Evolutionary conservation across 1,140 invertebrate species (phyloP), one percentile per base, ranked within the genome.

Genomic region (Asbolus verrucosus): DNA sequence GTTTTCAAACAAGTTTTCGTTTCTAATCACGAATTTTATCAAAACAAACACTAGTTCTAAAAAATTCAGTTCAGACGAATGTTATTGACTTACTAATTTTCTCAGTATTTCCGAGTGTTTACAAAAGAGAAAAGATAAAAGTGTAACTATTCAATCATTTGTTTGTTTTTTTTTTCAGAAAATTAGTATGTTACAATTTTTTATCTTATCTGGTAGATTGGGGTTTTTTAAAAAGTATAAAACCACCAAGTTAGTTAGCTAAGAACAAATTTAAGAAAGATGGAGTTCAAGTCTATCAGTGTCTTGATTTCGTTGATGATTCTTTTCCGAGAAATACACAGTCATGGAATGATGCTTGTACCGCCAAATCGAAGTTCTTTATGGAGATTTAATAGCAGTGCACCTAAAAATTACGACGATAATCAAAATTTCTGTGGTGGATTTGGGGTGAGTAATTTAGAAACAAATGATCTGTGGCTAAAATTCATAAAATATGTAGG

Each of bases 391-490:
- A 85, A 88, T 14, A 82, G 82, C 33, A 73, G 82, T 0, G 86
- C 87, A 1, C 84, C 86, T 0, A 69, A 72, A 0, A 89, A 91
- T 78, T 89, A 84, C 33, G 80, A 87, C 59, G 90, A 92, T 73
- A 89, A 90, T 73, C 83, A 85, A 61, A 82, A 88, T 16, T 90
- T 83, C 77, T 92, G 90, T 76, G 90, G 89, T 24, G 89, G 90
- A 54, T 82, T 83, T 41, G 69, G 73, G 41, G 87, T 88, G 78
- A 82, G 81, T 78, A 54, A 11, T 27, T 63, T 13, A 19, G 2
- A n/a, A n/a, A n/a, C n/a, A n/a, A n/a, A n/a, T n/a, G n/a, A n/a
- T n/a, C n/a, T n/a, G 24, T 27, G 3, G 24, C 18, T 2, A 63
- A 1, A 27, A 54, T 50, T 50, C 9, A 50, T 3, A 11, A 54